Evolutionary conservation across 2,888 invertebrate genomes (phyloP).

Genomic region (Cryptosula pallasiana): DNA sequence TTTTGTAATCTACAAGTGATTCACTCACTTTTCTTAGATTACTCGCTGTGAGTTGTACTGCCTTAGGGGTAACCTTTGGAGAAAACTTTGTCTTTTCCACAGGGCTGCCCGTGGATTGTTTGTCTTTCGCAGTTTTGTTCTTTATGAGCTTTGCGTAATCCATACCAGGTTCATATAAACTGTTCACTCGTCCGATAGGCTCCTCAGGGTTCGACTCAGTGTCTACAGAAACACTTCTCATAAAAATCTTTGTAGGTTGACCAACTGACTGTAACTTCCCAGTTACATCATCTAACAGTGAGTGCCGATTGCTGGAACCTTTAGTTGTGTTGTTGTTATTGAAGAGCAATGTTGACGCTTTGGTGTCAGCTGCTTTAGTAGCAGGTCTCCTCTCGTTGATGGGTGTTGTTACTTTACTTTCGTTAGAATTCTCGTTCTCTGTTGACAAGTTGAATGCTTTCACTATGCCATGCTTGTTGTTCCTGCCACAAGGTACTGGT

Average conservation of each 20-base stretch:
- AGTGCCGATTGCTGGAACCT: not conserved
- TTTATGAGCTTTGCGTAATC: slow-evolving; percentile 14
- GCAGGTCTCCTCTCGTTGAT: not conserved
- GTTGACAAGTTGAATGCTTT: not conserved
- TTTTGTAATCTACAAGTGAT: not conserved
- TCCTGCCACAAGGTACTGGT: not conserved
- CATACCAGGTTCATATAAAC: slow-evolving; percentile 16
- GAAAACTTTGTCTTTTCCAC: not conserved
- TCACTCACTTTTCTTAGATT: not conserved
- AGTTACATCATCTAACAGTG: not conserved
- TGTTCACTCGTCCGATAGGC: not conserved
- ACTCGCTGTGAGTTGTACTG: not conserved
- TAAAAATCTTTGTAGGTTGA: not conserved
- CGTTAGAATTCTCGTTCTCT: no score
- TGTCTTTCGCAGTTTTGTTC: not conserved
- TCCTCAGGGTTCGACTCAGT: not conserved
- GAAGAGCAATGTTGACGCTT: no score
- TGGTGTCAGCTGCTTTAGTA: no score
- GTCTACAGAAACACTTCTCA: no score
- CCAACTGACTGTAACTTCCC: not conserved
- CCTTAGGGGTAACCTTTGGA: not conserved
- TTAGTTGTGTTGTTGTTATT: not conserved
- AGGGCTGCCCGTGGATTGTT: not conserved
- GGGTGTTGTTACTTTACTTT: not conserved
- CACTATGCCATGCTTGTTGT: not conserved